These are phyloP conservation scores for Alentia gelatinosa DNA, from an alignment of 2,888 invertebrate genomes.

Conservation along the genomic window DNA sequence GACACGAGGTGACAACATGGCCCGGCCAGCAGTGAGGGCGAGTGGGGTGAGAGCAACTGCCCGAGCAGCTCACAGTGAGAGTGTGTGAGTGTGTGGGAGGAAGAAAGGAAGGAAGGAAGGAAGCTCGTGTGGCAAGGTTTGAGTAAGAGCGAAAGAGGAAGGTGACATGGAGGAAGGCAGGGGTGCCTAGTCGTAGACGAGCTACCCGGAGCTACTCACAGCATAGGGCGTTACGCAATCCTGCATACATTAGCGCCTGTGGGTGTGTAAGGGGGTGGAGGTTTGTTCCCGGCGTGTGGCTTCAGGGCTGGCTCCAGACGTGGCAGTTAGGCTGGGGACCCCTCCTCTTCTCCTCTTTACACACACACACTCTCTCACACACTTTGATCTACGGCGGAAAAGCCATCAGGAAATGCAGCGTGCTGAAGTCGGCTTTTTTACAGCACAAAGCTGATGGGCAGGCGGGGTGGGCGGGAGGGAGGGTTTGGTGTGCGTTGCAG, in stretches of 20 bases:
- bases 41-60: neutral
- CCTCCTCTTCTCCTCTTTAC: neutral
- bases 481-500: neutral
- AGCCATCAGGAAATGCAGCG: slow-evolving; percentile 46
- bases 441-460: neutral
- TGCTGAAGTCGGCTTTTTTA: slow-evolving; percentile 27
- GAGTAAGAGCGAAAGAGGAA: neutral
- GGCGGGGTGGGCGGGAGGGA: neutral
- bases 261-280: neutral
- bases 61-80: neutral
- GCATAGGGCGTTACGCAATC: neutral
- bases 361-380: neutral
- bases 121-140: no score
- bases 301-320: neutral
- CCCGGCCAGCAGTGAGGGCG: neutral
- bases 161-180: neutral
- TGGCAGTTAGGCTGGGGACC: neutral
- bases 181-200: neutral
- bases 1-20: neutral
- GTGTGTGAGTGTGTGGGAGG: neutral
- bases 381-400: slow-evolving; percentile 32
- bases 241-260: neutral
- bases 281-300: neutral
- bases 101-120: neutral
- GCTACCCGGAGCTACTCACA: neutral